Conservation (phyloP, 2,113 vertebrate genomes). For the Scolopax mira region DNA sequence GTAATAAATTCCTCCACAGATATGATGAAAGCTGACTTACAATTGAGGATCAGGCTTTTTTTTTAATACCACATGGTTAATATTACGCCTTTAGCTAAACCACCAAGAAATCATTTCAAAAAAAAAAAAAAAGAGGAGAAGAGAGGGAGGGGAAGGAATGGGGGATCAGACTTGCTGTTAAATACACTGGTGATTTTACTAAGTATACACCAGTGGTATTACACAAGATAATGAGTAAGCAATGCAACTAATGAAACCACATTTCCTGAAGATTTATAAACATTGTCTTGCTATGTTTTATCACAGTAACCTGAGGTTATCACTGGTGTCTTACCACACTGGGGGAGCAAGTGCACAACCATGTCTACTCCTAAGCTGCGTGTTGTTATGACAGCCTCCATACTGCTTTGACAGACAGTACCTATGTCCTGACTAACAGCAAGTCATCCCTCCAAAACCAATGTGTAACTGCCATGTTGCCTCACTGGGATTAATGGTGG, state of each 20-base stretch:
- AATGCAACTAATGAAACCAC: neutral
- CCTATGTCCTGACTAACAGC: neutral
- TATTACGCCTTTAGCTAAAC: neutral
- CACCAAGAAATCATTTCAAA: neutral
- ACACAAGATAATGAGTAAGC: neutral
- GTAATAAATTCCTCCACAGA: neutral
- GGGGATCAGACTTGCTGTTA: neutral
- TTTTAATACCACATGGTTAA: neutral
- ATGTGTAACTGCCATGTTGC: rapidly evolving
- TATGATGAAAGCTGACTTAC: neutral
- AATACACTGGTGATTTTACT: neutral
- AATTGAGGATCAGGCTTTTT: neutral
- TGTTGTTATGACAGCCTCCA: neutral
- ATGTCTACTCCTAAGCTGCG: rapidly evolving
- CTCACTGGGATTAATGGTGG: neutral
- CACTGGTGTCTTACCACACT: neutral
- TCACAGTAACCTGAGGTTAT: neutral
- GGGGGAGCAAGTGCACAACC: rapidly evolving
- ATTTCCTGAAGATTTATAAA: neutral
- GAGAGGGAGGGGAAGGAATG: too few relatives aligned
- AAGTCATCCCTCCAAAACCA: neutral
- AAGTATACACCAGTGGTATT: rapidly evolving
- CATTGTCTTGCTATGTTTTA: neutral
- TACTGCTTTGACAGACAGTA: neutral
- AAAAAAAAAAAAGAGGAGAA: neutral